Percentiles rank a stretch among this genome's conserved stretches.
Conservation (phyloP, 2,797 vertebrate species). For the Molossus molossus region DNA sequence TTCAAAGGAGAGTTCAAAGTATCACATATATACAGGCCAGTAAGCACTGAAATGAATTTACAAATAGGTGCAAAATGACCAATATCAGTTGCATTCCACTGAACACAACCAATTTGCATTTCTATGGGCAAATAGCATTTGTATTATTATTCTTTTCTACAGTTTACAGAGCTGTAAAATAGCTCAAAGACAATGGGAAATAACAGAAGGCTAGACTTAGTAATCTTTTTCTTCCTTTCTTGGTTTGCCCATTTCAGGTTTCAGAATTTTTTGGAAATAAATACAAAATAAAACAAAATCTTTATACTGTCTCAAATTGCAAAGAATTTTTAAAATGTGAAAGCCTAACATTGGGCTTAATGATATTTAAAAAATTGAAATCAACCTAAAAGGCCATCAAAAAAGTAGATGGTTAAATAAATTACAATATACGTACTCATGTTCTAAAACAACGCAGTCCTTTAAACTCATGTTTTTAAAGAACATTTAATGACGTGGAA, state of each 20-base stretch:
- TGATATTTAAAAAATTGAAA: constrained; percentile 39
- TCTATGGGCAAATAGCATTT: constrained; percentile 26
- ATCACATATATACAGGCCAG: not conserved
- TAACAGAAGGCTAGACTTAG: not conserved
- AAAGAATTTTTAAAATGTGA: constrained; percentile 33
- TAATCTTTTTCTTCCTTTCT: not conserved
- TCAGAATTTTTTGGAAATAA: constrained; percentile 56
- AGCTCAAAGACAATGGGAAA: constrained; percentile 18
- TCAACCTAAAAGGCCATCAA: not conserved
- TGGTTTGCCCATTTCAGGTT: constrained; percentile 44
- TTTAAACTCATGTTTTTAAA: constrained; percentile 66
- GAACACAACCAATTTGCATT: not conserved
- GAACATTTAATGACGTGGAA: not conserved
- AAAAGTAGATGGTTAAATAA: constrained; percentile 37
- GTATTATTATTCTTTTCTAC: constrained; percentile 5
- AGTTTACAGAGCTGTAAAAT: not conserved
- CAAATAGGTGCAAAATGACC: not conserved
- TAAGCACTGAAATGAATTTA: constrained; percentile 20
- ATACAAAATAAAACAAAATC: constrained; percentile 65
- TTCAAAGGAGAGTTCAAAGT: constrained; percentile 22
- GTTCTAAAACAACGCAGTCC: constrained; percentile 11
- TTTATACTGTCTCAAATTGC: not conserved
- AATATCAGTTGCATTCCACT: not conserved
- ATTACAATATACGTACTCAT: not conserved
- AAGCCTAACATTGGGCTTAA: not conserved